A percentile compares a stretch with the other conserved stretches of the same genome.
Conservation (phyloP, 2,888 invertebrate species). For the Hedya salicella region DNA sequence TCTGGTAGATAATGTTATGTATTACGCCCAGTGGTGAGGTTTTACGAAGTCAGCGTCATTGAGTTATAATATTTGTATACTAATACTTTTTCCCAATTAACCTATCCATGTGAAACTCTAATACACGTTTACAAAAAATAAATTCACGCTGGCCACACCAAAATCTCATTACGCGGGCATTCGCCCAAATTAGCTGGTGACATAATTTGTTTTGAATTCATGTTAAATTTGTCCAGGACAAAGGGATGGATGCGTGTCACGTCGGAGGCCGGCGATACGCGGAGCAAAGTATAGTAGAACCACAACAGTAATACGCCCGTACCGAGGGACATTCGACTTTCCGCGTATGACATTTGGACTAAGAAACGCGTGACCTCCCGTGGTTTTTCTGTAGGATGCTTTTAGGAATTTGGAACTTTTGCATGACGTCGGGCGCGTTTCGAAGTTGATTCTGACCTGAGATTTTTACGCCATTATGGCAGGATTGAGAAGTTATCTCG, state of each 20-base stretch:
- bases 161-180: conserved; percentile 40
- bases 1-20: too few species aligned
- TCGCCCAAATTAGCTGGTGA: conserved; percentile 51
- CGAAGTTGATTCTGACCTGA: conserved; percentile 12
- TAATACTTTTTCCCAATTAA: background rate
- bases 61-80: background rate
- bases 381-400: conserved; percentile 3
- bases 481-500: background rate
- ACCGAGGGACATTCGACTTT: conserved; percentile 10
- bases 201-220: conserved; percentile 53
- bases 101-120: background rate
- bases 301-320: background rate
- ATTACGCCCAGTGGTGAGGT: background rate
- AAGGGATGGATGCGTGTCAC: conserved; percentile 46
- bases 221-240: conserved; percentile 46
- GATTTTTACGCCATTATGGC: conserved; percentile 13
- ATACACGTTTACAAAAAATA: conserved; percentile 3
- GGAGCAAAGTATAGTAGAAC: conserved; percentile 7
- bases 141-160: background rate
- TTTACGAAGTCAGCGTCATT: background rate
- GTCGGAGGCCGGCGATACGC: conserved; percentile 24
- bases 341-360: conserved; percentile 6
- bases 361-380: background rate
- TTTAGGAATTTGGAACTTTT: conserved; percentile 34
- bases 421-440: conserved; percentile 17